phyloP scores from a whole-genome alignment of 2,888 invertebrate species.

The Stramonita haemastoma region DNA sequence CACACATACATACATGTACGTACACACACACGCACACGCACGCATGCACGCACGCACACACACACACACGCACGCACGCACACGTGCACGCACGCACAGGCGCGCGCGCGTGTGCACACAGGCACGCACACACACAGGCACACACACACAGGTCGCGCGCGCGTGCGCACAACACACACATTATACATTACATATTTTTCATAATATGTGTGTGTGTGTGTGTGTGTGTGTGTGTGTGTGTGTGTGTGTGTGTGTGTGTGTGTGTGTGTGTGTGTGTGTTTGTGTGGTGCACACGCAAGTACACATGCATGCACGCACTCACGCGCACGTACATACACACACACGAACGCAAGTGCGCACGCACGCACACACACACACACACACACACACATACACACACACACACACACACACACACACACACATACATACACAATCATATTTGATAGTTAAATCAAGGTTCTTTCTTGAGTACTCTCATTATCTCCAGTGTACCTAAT shows the following conservation, averaged over 20 bases:
- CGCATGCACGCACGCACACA: neutral
- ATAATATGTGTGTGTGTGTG: too few relatives aligned
- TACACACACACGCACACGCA: neutral
- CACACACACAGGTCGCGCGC: neutral
- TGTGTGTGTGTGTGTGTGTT: too few relatives aligned
- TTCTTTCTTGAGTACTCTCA: too few relatives aligned
- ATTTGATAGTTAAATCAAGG: neutral
- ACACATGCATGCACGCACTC: neutral
- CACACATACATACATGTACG: conserved; percentile 37
- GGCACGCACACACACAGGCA: neutral
- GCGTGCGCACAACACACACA: neutral
- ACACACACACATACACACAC: conserved; percentile 2
- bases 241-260: too few relatives aligned
- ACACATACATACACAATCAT: neutral
- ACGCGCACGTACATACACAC: neutral
- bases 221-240: too few relatives aligned
- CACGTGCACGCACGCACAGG: neutral
- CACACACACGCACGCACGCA: neutral
- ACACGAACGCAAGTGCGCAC: neutral
- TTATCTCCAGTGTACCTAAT: too few relatives aligned
- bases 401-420: conserved; percentile 20
- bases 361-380: conserved; percentile 6
- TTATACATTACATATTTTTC: too few relatives aligned
- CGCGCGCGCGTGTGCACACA: neutral
- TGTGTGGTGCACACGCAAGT: neutral